Base-by-base conservation (phyloP, 2,797 vertebrate genomes). In the Rhinichthys osculus region DNA sequence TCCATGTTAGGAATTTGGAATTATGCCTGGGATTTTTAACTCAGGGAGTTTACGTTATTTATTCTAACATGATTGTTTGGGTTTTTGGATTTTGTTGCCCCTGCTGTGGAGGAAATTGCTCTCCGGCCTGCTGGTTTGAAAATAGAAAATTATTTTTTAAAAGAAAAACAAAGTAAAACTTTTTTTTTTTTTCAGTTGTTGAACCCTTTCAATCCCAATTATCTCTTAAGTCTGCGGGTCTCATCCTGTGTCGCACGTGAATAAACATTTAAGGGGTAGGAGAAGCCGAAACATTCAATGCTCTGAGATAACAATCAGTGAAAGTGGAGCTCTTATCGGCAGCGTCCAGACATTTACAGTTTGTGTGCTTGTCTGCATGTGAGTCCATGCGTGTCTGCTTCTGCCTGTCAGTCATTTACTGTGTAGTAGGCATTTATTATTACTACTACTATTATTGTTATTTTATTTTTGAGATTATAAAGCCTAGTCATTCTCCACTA, bases 51-150 rank as follows among this genome's bases (percentile, higher is more conserved):
- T 54, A 84, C 91, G 91, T 92, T 93, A 93, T 93, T 93, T 93
- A 90, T 92, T 92, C 89, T 91, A 91, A 92, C 81, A 83, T 88
- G 90, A 91, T 91, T 94, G 92, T 94, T 94, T 94, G 92, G 91
- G 91, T 94, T 94, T 90, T 84, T 47, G 84, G 88, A 92, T 92
- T 92, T 90, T 90, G 89, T 91, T 90, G 90, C 90, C 89, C 74
- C 85, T 86, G 85, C 90, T 82, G 82, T 47, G 83, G 90, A 90
- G 93, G 93, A 94, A 93, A 93, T 93, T 89, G 90, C 90, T 92
- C 88, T 89, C 86, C 89, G 86, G 89, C 90, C 89, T 87, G 84
- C 88, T 86, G 89, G 82, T 92, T 90, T 87, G 85, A 83, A 91
- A 91, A 92, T 23, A 59, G 91, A 92, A 93, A 90, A 91, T 57